Evolutionary conservation across 2,113 vertebrate species (phyloP), one percentile per base, ranked within the genome.

Genomic region (Carlito syrichta): DNA sequence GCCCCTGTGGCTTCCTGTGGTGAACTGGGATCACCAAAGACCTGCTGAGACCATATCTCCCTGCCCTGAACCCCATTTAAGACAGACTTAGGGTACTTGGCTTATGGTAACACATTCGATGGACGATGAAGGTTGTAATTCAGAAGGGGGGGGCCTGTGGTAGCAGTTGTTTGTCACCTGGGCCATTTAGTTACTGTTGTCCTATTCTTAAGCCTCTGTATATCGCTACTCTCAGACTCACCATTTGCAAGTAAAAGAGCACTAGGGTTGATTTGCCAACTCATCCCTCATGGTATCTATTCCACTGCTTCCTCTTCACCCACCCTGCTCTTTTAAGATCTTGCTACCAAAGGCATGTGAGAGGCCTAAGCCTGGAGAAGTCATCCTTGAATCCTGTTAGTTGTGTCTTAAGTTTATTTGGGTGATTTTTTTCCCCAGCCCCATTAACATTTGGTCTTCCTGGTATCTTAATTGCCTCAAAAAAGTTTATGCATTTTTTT

Each of bases 321-420:
- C 43, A 22, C 13, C 30, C 9, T 74, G n/a, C 48, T 96, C 63
- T 83, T 38, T 68, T 77, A 78, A 95, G 68, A 84, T 66, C 40
- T 0, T 63, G 52, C 95, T 96, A 86, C 69, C 79, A 69, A 83
- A 93, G 93, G 56, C 32, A 12, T 38, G 5, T 13, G 58, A 81
- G 25, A 94, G 27, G 35, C 25, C 23, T 45, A 6, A 60, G 56
- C 60, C 82, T 88, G 43, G 66, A 91, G 38, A 77, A 93, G 38
- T 84, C 83, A 68, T 68, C 32, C 63, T 89, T 43, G 71, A 88
- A 48, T 87, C 35, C 19, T 91, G 4, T 62, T 94, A 16, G n/a
- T 92, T 93, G n/a, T n/a, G 0, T 94, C 73, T 92, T 78, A 94
- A 92, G 32, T 91, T 79, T 95, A 60, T 95, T 94, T 92, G 71